A percentile compares a stretch with the other conserved stretches of the same genome.
These are phyloP conservation scores for Cyrtorhinus lividipennis DNA, from an alignment of 1,140 invertebrate species.

Conservation along the genomic window DNA sequence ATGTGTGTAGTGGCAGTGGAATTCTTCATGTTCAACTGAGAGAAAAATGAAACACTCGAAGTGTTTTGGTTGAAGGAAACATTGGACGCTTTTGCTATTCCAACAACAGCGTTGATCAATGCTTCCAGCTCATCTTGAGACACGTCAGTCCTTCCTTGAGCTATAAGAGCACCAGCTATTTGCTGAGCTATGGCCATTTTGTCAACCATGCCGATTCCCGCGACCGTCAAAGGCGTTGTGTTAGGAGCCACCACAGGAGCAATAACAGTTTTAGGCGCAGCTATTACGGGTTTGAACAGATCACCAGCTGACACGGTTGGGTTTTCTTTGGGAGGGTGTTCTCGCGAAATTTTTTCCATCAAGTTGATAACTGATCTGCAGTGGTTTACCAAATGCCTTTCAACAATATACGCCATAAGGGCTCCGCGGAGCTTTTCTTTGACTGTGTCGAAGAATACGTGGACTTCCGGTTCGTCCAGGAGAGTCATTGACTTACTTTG, in stretches of 20 bases:
- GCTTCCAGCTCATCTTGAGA: slow-evolving; percentile 57
- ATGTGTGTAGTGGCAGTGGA: slow-evolving; percentile 17
- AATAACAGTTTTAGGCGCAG: slow-evolving; percentile 25
- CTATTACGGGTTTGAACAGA: background rate
- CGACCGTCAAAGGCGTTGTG: too few species aligned
- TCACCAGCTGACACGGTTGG: background rate
- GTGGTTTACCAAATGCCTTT: slow-evolving; percentile 42
- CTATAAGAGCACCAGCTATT: slow-evolving; percentile 55
- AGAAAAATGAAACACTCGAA: slow-evolving; percentile 32
- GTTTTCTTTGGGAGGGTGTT: slow-evolving; percentile 19
- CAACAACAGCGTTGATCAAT: slow-evolving; percentile 57
- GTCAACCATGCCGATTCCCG: slow-evolving; percentile 50
- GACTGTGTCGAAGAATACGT: slow-evolving; percentile 61
- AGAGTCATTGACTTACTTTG: slow-evolving; percentile 54
- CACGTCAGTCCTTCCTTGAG: slow-evolving; percentile 61
- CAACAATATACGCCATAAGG: slow-evolving; percentile 55
- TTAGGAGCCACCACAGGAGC: slow-evolving; percentile 42
- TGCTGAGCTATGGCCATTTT: slow-evolving; percentile 58
- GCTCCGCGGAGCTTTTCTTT: slow-evolving; percentile 74
- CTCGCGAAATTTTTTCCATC: slow-evolving; percentile 25
- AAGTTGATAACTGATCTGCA: slow-evolving; percentile 37
- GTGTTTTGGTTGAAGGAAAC: slow-evolving; percentile 27
- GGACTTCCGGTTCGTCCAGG: slow-evolving; percentile 49
- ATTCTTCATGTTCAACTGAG: slow-evolving; percentile 20
- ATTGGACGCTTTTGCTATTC: slow-evolving; percentile 39